These are phyloP conservation scores for Acheta domesticus DNA, from an alignment of 2,888 invertebrate genomes.

Conservation along the genomic window DNA sequence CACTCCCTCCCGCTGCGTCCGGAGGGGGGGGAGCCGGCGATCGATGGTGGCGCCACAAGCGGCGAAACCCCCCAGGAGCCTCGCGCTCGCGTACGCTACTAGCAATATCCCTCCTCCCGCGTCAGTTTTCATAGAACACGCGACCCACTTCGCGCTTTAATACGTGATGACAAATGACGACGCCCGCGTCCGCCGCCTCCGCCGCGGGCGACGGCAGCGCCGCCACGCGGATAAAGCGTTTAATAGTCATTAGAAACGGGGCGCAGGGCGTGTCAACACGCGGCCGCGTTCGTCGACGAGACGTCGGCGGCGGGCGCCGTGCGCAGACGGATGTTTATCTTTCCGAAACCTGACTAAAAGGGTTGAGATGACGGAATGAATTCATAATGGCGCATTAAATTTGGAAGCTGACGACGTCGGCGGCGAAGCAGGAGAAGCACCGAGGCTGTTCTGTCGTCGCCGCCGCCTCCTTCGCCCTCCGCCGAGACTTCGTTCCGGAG, in stretches of 20 bases:
- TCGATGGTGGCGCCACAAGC: too few relatives aligned
- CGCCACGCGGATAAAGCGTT: background rate
- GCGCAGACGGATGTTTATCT: constrained; percentile 10
- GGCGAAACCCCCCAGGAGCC: too few relatives aligned
- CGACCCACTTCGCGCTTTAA: constrained; percentile 8
- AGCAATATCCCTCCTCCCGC: background rate
- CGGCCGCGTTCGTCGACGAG: background rate
- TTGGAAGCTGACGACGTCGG: background rate
- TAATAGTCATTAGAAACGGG: constrained; percentile 6
- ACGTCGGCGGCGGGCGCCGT: background rate
- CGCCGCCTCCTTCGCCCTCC: too few relatives aligned
- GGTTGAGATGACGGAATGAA: constrained; percentile 18
- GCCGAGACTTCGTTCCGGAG: too few relatives aligned
- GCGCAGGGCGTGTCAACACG: background rate
- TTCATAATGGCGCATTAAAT: constrained; percentile 7
- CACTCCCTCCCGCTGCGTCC: too few relatives aligned
- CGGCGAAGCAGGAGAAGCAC: background rate
- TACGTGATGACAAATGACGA: constrained; percentile 6
- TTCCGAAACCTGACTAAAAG: constrained; percentile 1
- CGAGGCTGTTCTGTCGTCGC: too few relatives aligned
- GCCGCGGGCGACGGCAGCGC: background rate
- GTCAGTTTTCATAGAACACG: constrained; percentile 8
- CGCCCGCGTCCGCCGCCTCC: background rate
- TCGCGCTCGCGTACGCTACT: too few relatives aligned
- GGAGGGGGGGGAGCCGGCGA: too few relatives aligned